These are phyloP conservation scores for Xylota sylvarum DNA, from an alignment of 2,888 invertebrate genomes.

Conservation along the genomic window DNA sequence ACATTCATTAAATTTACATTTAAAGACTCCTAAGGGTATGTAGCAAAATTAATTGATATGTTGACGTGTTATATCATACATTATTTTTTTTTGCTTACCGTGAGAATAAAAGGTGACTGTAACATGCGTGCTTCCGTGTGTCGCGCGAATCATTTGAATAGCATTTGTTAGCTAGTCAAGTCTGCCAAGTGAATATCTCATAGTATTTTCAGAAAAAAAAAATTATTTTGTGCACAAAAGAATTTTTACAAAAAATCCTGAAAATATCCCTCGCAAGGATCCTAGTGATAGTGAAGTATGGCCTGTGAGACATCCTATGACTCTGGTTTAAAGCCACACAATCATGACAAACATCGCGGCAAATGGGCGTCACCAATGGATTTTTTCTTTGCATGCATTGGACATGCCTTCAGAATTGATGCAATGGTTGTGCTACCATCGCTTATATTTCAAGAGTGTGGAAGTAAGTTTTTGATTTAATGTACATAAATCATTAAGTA, in stretches of 20 bases:
- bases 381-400: constrained; percentile 91
- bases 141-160: background rate
- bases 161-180: background rate
- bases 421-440: constrained; percentile 90
- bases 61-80: too few relatives aligned
- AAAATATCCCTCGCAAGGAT: background rate
- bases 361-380: constrained; percentile 91
- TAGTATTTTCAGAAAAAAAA: background rate
- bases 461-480: constrained; percentile 79
- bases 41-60: too few relatives aligned
- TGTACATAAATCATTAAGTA: background rate
- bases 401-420: constrained; percentile 93
- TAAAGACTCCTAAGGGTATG: too few relatives aligned
- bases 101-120: background rate
- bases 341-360: constrained; percentile 85
- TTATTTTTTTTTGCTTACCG: background rate
- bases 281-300: constrained; percentile 1
- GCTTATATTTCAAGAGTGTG: constrained; percentile 79
- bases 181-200: background rate
- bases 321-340: constrained; percentile 81
- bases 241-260: too few relatives aligned
- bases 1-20: too few relatives aligned
- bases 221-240: background rate
- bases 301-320: constrained; percentile 80
- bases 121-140: background rate